Conservation (phyloP, 2,113 vertebrate species). For the Monopterus albus region DNA sequence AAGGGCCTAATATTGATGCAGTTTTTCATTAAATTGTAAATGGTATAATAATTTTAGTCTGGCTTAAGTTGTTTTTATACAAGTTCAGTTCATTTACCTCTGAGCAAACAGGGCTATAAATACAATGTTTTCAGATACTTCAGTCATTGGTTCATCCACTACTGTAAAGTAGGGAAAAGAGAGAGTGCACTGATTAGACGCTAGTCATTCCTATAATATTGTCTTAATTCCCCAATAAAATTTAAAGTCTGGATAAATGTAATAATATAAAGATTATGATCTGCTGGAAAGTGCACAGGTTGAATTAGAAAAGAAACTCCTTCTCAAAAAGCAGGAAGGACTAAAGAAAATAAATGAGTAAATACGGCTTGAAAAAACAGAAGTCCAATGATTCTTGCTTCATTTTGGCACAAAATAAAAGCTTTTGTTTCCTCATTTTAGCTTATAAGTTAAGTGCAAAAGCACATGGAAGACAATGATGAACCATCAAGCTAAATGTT, state of each 20-base stretch:
- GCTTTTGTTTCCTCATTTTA: conserved; percentile 9
- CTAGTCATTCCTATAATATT: too few relatives aligned
- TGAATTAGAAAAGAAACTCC: conserved; percentile 17
- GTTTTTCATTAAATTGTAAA: not conserved
- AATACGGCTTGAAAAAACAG: conserved; percentile 25
- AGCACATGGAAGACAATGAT: conserved; percentile 65
- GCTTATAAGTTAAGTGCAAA: conserved; percentile 15
- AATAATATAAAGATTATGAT: too few relatives aligned
- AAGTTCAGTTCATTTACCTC: conserved; percentile 24
- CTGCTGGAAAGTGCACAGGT: conserved; percentile 59
- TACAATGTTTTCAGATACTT: not conserved
- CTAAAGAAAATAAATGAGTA: conserved; percentile 19
- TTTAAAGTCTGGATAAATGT: too few relatives aligned
- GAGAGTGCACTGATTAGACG: too few relatives aligned
- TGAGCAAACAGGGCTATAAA: not conserved
- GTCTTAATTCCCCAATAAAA: too few relatives aligned
- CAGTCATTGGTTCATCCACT: not conserved
- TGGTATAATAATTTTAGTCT: not conserved
- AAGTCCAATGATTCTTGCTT: not conserved
- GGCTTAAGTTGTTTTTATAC: conserved; percentile 2
- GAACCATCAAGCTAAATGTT: conserved; percentile 17
- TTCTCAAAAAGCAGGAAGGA: conserved; percentile 58
- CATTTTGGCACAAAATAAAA: conserved; percentile 39
- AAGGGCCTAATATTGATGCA: not conserved
- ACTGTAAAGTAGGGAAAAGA: too few relatives aligned